Conservation (phyloP, 2,113 vertebrate species). For the Macquaria ambigua region DNA sequence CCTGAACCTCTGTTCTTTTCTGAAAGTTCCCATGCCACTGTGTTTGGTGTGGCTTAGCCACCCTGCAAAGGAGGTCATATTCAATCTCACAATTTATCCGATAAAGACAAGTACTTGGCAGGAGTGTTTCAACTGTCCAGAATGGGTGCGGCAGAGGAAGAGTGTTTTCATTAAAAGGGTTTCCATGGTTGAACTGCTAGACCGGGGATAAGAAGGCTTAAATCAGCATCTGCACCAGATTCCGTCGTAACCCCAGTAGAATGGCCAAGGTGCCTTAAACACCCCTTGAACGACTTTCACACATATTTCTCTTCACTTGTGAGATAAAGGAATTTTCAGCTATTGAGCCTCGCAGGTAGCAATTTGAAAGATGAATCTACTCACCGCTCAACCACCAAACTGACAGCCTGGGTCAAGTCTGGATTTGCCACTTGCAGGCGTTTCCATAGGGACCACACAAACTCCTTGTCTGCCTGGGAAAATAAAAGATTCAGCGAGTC, state of each 20-base stretch:
- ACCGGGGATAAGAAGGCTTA: conserved; percentile 84
- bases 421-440: conserved; percentile 90
- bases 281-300: conserved; percentile 78
- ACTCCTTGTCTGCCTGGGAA: conserved; percentile 95
- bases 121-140: conserved; percentile 77
- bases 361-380: conserved; percentile 77
- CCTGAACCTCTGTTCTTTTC: conserved; percentile 46
- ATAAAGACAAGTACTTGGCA: conserved; percentile 82
- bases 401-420: conserved; percentile 91
- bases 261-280: conserved; percentile 75
- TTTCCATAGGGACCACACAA: conserved; percentile 97
- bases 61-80: conserved; percentile 80
- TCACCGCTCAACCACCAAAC: conserved; percentile 93
- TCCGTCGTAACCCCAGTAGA: conserved; percentile 79
- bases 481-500: conserved; percentile 54
- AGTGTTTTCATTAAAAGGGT: conserved; percentile 83
- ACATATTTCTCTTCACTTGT: conserved; percentile 70
- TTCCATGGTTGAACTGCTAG: conserved; percentile 79
- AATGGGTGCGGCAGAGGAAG: conserved; percentile 70
- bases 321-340: conserved; percentile 73
- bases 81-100: conserved; percentile 83
- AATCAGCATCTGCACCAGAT: conserved; percentile 83
- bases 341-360: conserved; percentile 74
- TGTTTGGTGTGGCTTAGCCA: conserved; percentile 72
- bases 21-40: conserved; percentile 82